Evolutionary conservation across 2,797 vertebrate species (phyloP).

Genomic region (Glyptemys insculpta): DNA sequence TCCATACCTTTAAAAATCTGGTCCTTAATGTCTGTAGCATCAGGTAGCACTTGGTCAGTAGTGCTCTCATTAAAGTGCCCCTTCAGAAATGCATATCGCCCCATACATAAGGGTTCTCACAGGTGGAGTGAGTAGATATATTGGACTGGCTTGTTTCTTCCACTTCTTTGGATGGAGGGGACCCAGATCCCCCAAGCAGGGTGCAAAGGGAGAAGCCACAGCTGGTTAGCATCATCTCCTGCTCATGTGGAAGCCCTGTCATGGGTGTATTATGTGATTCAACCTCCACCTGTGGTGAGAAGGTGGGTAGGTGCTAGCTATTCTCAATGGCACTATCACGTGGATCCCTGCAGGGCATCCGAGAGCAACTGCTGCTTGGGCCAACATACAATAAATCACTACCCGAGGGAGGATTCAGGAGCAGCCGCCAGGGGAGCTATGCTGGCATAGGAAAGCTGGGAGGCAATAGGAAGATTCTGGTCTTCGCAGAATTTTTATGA

Average conservation of each 20-base stretch:
- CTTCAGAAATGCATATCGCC: fast-evolving
- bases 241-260: background rate
- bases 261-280: background rate
- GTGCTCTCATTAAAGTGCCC: background rate
- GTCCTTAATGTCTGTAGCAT: background rate
- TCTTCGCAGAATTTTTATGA: background rate
- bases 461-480: background rate
- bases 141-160: background rate
- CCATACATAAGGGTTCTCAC: background rate
- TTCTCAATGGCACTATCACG: background rate
- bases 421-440: fast-evolving
- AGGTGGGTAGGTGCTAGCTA: background rate
- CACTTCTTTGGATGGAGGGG: background rate
- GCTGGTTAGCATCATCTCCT: background rate
- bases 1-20: background rate
- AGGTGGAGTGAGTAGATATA: background rate
- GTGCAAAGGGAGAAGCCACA: background rate
- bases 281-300: background rate
- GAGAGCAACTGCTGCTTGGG: background rate
- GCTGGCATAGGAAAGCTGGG: background rate
- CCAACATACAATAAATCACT: background rate
- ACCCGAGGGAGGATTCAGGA: fast-evolving
- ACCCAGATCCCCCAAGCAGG: background rate
- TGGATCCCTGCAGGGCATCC: background rate
- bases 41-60: fast-evolving